Base-by-base conservation (phyloP, 2,797 vertebrate genomes). In the Diceros bicornis region DNA sequence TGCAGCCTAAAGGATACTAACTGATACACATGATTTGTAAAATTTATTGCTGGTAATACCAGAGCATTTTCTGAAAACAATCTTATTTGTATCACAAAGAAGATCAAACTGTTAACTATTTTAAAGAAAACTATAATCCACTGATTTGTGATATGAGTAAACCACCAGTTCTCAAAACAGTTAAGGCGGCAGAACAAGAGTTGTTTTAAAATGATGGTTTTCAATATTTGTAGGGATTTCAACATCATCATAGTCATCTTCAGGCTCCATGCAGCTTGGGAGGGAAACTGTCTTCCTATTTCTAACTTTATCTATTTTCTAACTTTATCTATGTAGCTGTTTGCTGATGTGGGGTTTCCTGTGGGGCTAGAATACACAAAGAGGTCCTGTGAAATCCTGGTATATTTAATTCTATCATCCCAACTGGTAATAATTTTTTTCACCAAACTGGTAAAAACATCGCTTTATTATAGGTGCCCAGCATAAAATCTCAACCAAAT, bases 191-290 rank as follows among this genome's bases (percentile, higher is more conserved):
- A 61, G 41, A 72, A 69, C 11, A 85, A 27, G 34, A 74, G 8
- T 77, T 92, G 32, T 84, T 94, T 94, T 52, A 83, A 59, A 81
- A 89, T 44, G 13, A 71, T 12, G 23, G 7, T 79, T 85, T 92
- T 50, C 61, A 74, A 3, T 59, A 75, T 84, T 47, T 91, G 17
- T 41, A 89, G 57, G 25, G 74, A 62, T 79, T 91, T 89, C 44
- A 72, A 23, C 27, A 87, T 66, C 61, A 12, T 77, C 21, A 6
- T 27, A 50, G 50, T 68, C 72, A 37, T 27, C 34, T 72, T 75
- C 3, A 75, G 34, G n/a, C 25, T 52, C 13, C 75, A 14, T 21
- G 10, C 66, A 55, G 61, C 16, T 95, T 17, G 7, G 74, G 64
- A 71, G 79, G 37, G 85, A 77, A 84, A 75, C 41, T 78, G 4